A percentile compares a stretch with the other conserved stretches of the same genome.
Conservation (phyloP, 2,888 invertebrate species). For the Ichneumon xanthorius region DNA sequence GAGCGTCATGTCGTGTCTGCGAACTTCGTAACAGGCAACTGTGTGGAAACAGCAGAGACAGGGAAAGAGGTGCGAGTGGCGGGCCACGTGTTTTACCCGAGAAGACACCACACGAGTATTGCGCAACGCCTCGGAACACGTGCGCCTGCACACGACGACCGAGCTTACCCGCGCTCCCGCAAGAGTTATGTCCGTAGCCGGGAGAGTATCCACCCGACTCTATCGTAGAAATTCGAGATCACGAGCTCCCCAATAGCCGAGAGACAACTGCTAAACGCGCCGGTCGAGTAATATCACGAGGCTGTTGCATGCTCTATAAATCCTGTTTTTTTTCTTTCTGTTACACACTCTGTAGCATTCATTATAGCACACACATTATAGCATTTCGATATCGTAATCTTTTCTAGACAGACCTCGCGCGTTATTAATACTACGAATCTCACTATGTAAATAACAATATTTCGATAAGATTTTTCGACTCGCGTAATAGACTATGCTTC, state of each 20-base stretch:
- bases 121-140: conserved; percentile 32
- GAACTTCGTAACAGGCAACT: neutral
- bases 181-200: neutral
- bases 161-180: neutral
- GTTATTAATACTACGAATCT: neutral
- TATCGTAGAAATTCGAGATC: conserved; percentile 4
- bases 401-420: neutral
- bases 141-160: conserved; percentile 20
- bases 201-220: neutral
- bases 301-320: conserved; percentile 4
- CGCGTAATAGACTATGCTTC: neutral
- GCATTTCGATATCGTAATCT: neutral
- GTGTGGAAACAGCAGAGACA: neutral
- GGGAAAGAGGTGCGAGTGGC: conserved; percentile 15
- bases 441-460: neutral
- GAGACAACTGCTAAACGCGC: neutral
- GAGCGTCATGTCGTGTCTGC: neutral
- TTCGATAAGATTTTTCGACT: neutral
- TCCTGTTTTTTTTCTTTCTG: neutral
- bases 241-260: conserved; percentile 1
- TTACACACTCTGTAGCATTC: neutral
- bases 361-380: neutral
- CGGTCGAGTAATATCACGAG: conserved; percentile 1
- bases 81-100: conserved; percentile 39
- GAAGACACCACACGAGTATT: conserved; percentile 18